phyloP scores from a whole-genome alignment of 2,888 invertebrate genomes.

The Pristionchus fissidentatus region DNA sequence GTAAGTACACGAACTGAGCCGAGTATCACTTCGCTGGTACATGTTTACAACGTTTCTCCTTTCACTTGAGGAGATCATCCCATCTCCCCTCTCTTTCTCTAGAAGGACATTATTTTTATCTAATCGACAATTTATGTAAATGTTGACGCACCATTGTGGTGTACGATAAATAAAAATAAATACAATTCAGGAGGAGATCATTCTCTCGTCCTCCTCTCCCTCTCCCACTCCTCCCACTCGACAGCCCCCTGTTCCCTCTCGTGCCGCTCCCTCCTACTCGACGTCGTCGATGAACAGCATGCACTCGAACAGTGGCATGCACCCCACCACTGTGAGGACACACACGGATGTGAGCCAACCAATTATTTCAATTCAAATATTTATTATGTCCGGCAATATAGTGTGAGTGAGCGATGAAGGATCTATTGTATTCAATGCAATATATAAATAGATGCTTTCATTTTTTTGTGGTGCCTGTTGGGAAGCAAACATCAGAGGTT shows the following conservation, averaged over 20 bases:
- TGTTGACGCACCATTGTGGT: not conserved
- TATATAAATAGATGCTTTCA: no score
- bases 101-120: not conserved
- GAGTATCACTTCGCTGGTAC: no score
- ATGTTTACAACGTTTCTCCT: no score
- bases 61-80: not conserved
- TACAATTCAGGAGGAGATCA: not conserved
- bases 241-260: not conserved
- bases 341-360: not conserved
- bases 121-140: no score
- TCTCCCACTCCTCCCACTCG: not conserved
- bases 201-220: not conserved
- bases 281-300: not conserved
- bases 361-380: not conserved
- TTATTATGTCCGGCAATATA: not conserved
- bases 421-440: not conserved
- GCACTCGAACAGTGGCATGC: not conserved
- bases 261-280: not conserved
- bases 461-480: no score
- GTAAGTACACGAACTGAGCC: no score
- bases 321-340: conserved; percentile 12
- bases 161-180: not conserved
- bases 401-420: not conserved
- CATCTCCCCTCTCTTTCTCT: not conserved
- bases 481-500: no score